Evolutionary conservation across 2,888 invertebrate species (phyloP), one percentile per base, ranked within the genome.

Genomic region (Macrophya alboannulata): DNA sequence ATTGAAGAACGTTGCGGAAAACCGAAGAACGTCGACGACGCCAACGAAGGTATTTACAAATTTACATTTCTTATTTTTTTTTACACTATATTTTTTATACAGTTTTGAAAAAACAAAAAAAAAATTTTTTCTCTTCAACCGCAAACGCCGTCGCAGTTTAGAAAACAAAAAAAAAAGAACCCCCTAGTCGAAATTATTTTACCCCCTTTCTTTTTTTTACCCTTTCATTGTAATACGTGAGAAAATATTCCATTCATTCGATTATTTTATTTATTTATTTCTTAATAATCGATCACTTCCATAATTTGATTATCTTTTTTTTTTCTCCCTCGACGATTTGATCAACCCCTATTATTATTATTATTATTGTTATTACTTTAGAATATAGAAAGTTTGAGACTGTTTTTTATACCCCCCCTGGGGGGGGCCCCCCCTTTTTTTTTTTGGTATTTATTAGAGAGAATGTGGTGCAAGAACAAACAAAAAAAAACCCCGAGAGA

Each of bases 1-100:
- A 98, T 99, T 94, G 98, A 98, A 94, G 98, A 99, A 94, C 96
- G 99, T 94, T 98, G 98, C 94, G 98, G 98, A 94, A 97, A 97
- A 94, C 96, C 98, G 90, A 98, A 98, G 95, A 96, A 97, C 94
- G 94, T 98, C 94, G 98, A 98, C 89, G 97, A 98, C 94, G 97
- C 97, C 93, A 98, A 97, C 94, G 98, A 99, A 97, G 98, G 99
- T 99, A 97, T 88, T 84, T 86, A 51, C 43, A 31, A 79, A 21
- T 55, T 82, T 71, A 43, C 81, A 79, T 62, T 84, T 71, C 12
- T 21, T 21, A 12, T n/a, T 21, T 62, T 12, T n/a, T 62, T 17
- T 4, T 31, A 10, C 17, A 31, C 31, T 31, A 65, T 76, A 12
- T 76, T 48, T 15, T 48, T 45, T 48, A 72, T 48, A 1, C 25